A percentile compares a stretch with the other conserved stretches of the same genome.
phyloP scores from a whole-genome alignment of 2,888 invertebrate genomes.

The Cyclophora albipunctata region DNA sequence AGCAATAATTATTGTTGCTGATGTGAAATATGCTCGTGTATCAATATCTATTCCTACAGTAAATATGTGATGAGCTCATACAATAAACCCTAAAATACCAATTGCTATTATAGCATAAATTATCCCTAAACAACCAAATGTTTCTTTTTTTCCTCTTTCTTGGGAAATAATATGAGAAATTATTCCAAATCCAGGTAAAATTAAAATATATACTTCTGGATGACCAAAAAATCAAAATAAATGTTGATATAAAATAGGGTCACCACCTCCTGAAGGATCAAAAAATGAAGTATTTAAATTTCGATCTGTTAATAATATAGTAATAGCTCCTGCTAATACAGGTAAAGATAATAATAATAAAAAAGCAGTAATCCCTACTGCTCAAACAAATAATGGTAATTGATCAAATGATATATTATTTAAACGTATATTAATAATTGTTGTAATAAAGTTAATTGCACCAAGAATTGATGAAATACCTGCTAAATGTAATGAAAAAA shows the following conservation, averaged over 20 bases:
- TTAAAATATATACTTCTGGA: conserved; percentile 91
- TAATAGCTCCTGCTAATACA: conserved; percentile 86
- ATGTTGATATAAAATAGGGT: conserved; percentile 87
- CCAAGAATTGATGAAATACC: conserved; percentile 84
- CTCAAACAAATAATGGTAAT: conserved; percentile 84
- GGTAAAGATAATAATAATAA: conserved; percentile 81
- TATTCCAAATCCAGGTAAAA: conserved; percentile 88
- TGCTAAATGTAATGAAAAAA: conserved; percentile 85
- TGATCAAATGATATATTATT: conserved; percentile 76
- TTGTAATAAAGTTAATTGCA: conserved; percentile 87
- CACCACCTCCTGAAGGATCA: conserved; percentile 86
- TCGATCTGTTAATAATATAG: conserved; percentile 85
- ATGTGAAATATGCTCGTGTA: conserved; percentile 88
- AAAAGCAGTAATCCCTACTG: conserved; percentile 72
- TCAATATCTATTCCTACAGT: conserved; percentile 89
- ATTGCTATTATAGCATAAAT: conserved; percentile 90
- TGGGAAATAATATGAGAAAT: conserved; percentile 85
- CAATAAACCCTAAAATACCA: conserved; percentile 88
- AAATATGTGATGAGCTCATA: conserved; percentile 91
- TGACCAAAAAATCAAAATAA: conserved; percentile 93
- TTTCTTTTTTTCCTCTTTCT: conserved; percentile 84
- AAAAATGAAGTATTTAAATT: conserved; percentile 89
- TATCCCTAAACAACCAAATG: conserved; percentile 83
- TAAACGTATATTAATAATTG: conserved; percentile 82
- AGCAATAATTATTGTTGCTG: conserved; percentile 91